Evolutionary conservation across 2,888 invertebrate genomes (phyloP), one percentile per base, ranked within the genome.

Genomic region (Marronus borbonicus): DNA sequence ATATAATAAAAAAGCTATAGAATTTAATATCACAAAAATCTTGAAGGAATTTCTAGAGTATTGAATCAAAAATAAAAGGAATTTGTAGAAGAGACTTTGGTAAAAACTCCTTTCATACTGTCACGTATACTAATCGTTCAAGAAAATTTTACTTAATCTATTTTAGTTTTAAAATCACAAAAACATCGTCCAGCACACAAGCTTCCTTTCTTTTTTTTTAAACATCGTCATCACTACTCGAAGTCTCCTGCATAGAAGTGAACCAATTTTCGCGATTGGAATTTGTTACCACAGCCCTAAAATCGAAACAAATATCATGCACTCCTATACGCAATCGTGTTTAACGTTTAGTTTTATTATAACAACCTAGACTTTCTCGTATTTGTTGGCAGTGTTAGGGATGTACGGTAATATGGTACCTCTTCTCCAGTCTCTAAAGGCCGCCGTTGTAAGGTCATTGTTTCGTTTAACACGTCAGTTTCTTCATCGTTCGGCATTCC

Each of bases 371-470:
- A 89, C 83, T 90, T 90, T 81, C 90, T 89, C 52, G 92, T 91
- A 88, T 92, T 91, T 79, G 92, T 92, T 82, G 93, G 93, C 87
- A 93, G 89, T 85, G 93, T 93, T 81, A 92, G 89, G 60, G 92
- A 92, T 82, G 92, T 92, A 81, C 92, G 89, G 86, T 92, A 93
- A 86, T 92, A 92, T 81, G 90, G 89, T 81, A 89, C 88, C 81
- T 90, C 89, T 79, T 87, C 86, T 44, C 85, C 85, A 80, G 89
- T 86, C 84, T 90, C 91, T 77, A 89, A 88, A 55, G 91, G 90
- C 83, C 91, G 87, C 83, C 93, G 90, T 84, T 93, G 93, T 80
- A 93, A 86, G 50, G 93, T 93, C 93, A 93, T 93, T 1, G 93
- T 93, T 86, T 93, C 93, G 78, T 92, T 92, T 31, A 90, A 88